These are phyloP conservation scores for human DNA, from an alignment of 2,113 vertebrate genomes.

Conservation along the genomic window DNA sequence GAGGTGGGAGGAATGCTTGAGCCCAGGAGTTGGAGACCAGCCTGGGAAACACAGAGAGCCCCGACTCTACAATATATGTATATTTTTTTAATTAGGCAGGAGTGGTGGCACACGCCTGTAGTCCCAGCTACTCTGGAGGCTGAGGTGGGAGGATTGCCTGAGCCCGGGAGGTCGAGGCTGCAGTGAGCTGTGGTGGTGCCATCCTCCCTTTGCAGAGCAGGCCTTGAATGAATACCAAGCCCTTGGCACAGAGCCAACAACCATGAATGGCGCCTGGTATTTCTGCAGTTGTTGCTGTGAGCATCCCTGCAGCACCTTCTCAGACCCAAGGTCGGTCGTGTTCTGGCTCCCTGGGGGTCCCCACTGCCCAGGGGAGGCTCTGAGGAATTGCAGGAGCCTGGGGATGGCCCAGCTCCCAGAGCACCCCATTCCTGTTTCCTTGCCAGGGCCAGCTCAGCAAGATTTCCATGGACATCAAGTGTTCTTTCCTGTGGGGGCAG, in stretches of 20 bases:
- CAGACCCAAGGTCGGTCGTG: neutral
- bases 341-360: neutral
- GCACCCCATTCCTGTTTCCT: neutral
- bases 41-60: too few relatives aligned
- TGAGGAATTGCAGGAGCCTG: neutral
- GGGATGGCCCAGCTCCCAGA: neutral
- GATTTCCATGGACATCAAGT: too few relatives aligned
- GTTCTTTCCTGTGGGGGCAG: neutral
- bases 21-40: too few relatives aligned
- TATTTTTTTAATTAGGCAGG: too few relatives aligned
- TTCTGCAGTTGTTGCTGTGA: neutral
- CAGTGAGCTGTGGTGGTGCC: too few relatives aligned
- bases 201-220: neutral
- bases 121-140: neutral
- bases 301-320: neutral
- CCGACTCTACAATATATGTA: too few relatives aligned
- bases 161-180: neutral
- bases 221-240: neutral
- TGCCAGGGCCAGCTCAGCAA: too few relatives aligned
- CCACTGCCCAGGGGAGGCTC: neutral
- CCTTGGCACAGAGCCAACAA: neutral
- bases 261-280: neutral
- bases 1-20: too few relatives aligned
- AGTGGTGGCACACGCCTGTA: neutral
- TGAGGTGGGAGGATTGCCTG: neutral